Percentiles rank a stretch among this genome's conserved stretches.
Conservation (phyloP, 2,888 invertebrate species). For the Cenopis cana region DNA sequence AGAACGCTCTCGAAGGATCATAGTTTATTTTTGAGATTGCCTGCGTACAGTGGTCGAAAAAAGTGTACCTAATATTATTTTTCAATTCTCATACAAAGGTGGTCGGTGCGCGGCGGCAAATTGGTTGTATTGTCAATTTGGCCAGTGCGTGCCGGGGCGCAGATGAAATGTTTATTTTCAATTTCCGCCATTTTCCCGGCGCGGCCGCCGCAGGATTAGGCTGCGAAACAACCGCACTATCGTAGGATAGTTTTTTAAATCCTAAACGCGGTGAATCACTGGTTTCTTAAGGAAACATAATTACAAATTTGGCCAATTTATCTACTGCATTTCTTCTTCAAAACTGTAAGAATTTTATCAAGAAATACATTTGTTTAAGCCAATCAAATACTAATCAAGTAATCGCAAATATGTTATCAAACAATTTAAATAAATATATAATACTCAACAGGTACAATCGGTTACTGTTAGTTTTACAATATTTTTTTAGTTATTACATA, state of each 20-base stretch:
- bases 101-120: constrained; percentile 81
- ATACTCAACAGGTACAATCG: too few species aligned
- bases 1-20: constrained; percentile 55
- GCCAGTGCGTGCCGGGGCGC: constrained; percentile 83
- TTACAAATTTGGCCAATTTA: neutral
- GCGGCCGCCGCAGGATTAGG: constrained; percentile 79
- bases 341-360: too few species aligned
- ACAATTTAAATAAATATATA: too few species aligned
- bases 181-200: constrained; percentile 82
- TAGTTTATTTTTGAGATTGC: constrained; percentile 81
- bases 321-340: too few species aligned
- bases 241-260: constrained; percentile 55
- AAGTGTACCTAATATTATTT: constrained; percentile 82
- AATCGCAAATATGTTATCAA: too few species aligned
- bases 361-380: too few species aligned
- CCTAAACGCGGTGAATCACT: constrained; percentile 20
- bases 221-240: constrained; percentile 67
- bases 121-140: constrained; percentile 86
- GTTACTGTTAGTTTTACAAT: too few species aligned
- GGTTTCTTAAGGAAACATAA: neutral
- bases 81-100: constrained; percentile 85
- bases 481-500: too few species aligned
- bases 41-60: constrained; percentile 73
- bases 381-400: too few species aligned
- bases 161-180: constrained; percentile 85